Percentiles rank a stretch among this genome's conserved stretches.
phyloP scores from a whole-genome alignment of 2,888 invertebrate genomes.

The Parnassius orleans region DNA sequence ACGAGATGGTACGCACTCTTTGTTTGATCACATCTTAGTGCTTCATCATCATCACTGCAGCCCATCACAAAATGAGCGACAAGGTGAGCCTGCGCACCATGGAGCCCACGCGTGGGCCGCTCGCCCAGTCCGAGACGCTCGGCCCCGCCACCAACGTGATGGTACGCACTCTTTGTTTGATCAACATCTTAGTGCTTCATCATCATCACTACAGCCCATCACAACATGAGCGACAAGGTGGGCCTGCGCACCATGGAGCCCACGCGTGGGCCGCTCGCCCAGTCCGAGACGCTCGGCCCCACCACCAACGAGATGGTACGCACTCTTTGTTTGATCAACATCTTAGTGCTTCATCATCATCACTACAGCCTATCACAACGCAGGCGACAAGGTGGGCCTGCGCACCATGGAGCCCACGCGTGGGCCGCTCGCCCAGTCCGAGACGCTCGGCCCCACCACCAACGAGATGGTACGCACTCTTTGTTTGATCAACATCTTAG shows the following conservation, averaged over 20 bases:
- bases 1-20: slow-evolving; percentile 80
- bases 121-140: slow-evolving; percentile 78
- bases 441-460: slow-evolving; percentile 88
- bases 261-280: slow-evolving; percentile 54
- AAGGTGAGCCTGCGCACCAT: slow-evolving; percentile 91
- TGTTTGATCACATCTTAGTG: too few relatives aligned
- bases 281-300: slow-evolving; percentile 85
- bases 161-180: slow-evolving; percentile 43
- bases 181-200: too few relatives aligned
- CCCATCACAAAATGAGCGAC: slow-evolving; percentile 98
- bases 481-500: too few relatives aligned
- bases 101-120: slow-evolving; percentile 67
- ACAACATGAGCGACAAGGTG: slow-evolving; percentile 98
- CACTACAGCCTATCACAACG: too few relatives aligned
- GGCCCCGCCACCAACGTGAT: slow-evolving; percentile 90
- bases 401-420: slow-evolving; percentile 83
- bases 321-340: too few relatives aligned
- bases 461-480: slow-evolving; percentile 82
- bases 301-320: slow-evolving; percentile 86
- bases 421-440: slow-evolving; percentile 59
- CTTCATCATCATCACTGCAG: too few relatives aligned
- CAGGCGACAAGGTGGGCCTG: slow-evolving; percentile 94
- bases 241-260: slow-evolving; percentile 88
- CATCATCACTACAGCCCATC: too few relatives aligned
- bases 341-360: too few relatives aligned